Conservation (phyloP, 1,140 invertebrate genomes). For the Pogonognathellus flavescens region DNA sequence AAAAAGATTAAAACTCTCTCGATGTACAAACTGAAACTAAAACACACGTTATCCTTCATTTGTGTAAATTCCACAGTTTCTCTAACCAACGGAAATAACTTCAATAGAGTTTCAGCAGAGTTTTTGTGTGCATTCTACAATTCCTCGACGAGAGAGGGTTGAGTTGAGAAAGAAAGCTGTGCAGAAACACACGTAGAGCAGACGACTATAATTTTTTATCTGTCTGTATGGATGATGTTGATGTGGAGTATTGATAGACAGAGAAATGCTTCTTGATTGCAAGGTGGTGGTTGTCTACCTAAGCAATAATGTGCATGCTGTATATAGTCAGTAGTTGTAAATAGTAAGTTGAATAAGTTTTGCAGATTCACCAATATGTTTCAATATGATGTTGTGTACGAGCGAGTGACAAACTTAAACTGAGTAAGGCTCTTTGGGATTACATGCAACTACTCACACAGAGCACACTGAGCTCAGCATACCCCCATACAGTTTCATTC, state of each 20-base stretch:
- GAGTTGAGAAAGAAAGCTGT: background rate
- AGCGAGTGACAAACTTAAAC: conserved; percentile 38
- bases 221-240: background rate
- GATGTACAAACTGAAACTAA: too few species aligned
- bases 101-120: background rate
- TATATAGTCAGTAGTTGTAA: background rate
- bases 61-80: too few species aligned
- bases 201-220: background rate
- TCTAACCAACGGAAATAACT: background rate
- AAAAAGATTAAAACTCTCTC: too few species aligned
- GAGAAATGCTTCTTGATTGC: conserved; percentile 6
- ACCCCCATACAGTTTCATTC: conserved; percentile 44
- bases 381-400: conserved; percentile 15
- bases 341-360: background rate
- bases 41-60: too few species aligned
- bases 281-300: background rate
- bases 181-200: background rate
- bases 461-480: background rate
- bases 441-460: too few species aligned
- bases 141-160: background rate
- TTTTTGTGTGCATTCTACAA: background rate
- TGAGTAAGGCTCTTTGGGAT: conserved; percentile 6
- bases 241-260: conserved; percentile 24
- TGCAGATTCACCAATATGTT: background rate
- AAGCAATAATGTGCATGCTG: background rate